Base-by-base conservation (phyloP, 1,140 invertebrate genomes). In the Drosophila rhopaloa region DNA sequence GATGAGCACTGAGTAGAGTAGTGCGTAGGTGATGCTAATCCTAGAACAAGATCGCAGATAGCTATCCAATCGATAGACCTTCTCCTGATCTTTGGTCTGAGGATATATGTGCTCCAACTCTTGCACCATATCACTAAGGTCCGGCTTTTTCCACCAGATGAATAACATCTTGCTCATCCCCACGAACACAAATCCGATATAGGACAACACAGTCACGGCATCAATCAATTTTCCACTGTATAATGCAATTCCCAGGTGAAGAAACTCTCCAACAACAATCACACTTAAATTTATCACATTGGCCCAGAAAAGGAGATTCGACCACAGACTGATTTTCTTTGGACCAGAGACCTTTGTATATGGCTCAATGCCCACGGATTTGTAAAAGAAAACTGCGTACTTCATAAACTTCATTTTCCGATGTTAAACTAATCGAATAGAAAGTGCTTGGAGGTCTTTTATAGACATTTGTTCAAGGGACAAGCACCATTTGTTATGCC, bases 171-270 rank as follows among this genome's bases (percentile, higher is more conserved):
- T 91, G 14, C 55, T 89, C 48, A 76, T 63, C 13, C 78, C 81
- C 8, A 91, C 78, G 1, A 67, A 5, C 0, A 91, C 73, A 41
- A 91, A 91, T 5, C 90, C 86, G 11, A 91, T 91, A 19, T 91
- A 91, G 0, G 85, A 84, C 71, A 91, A 60, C 0, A 75, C 79
- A 24, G 79, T 82, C 4, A 86, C 80, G n/a, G 83, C 73, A 5
- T 91, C 43, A 2, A 88, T 56, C 1, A 85, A 46, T 35, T 56
- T 53, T 0, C 79, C 79, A 2, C 68, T 48, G 10, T 38, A 41
- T 1, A 89, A 24, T 4, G 81, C 63, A 5, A 85, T 9, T 11
- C 73, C 9, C 7, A 90, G 71, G 51, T 73, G 90, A 0, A 82
- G 11, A 4, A 76, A 5, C 57, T 91, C 90, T 0, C 48, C 70